Conservation (phyloP, 2,797 vertebrate genomes). For the Anguilla obscura region DNA sequence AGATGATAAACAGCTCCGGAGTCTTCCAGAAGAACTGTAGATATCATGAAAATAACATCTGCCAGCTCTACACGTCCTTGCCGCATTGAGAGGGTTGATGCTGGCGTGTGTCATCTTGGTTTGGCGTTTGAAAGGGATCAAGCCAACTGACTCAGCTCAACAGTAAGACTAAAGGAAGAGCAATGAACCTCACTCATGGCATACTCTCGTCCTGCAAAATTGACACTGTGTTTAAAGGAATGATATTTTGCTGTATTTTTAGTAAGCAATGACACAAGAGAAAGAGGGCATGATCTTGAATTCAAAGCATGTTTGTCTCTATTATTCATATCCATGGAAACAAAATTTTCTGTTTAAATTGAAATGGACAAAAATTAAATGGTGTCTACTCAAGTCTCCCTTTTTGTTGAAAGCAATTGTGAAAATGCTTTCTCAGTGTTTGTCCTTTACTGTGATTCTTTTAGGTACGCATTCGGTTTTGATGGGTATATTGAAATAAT, state of each 20-base stretch:
- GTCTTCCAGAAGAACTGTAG: constrained; percentile 30
- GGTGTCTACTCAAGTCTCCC: not conserved
- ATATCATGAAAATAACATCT: constrained; percentile 35
- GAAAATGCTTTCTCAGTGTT: not conserved
- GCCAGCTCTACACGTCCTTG: constrained; percentile 24
- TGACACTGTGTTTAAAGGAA: constrained; percentile 5
- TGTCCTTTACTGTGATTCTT: too few species aligned
- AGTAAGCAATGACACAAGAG: not conserved
- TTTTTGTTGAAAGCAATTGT: not conserved
- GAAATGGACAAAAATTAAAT: not conserved
- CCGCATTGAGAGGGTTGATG: constrained; percentile 17
- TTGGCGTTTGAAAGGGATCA: constrained; percentile 25
- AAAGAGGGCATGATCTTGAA: not conserved
- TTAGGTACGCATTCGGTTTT: not conserved
- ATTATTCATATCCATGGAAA: not conserved
- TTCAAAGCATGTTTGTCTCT: not conserved
- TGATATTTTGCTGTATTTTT: constrained; percentile 1
- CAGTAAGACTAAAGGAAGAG: constrained; percentile 10
- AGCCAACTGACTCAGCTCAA: constrained; percentile 18
- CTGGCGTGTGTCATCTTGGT: constrained; percentile 18
- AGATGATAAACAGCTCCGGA: constrained; percentile 30
- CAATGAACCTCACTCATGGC: not conserved
- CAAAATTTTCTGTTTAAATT: not conserved
- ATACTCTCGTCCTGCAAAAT: not conserved
- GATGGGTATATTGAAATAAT: not conserved